Base-by-base conservation (phyloP, 1,140 invertebrate species). In the Neodiprion fabricii region DNA sequence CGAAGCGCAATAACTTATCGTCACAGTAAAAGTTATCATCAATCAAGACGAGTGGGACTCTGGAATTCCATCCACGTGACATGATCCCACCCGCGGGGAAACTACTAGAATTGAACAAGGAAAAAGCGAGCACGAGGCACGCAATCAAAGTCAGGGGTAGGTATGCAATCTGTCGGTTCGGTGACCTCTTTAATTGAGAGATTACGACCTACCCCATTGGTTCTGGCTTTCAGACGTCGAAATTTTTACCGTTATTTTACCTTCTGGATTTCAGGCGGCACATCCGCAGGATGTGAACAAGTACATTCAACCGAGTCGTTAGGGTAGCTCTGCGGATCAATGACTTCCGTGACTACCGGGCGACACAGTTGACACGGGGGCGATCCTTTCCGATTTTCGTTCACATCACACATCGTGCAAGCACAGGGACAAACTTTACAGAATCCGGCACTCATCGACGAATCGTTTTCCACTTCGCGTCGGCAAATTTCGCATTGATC, bases 401-500 rank as follows among this genome's bases (percentile, higher is more conserved):
- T 17, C 53, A 61, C 53, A 61, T 61, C 53, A 9, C 53, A 61
- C 53, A 17, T 61, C 9, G 53, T 17, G 53, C 53, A 61, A 61
- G 53, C 53, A 9, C 53, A 61, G 53, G 53, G 53, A 17, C 53
- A 61, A 61, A 61, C 53, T 12, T 12, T 61, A 1, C 53, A 61
- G 11, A 61, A 40, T 40, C 28, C 28, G 28, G 28, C 5, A 40
- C 28, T 40, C 28, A 5, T 40, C 28, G 28, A 5, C 5, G 5
- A 61, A 17, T 61, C 53, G 53, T 61, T 61, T 17, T 12, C 11
- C 53, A 17, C n/a, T 61, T 61, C 53, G 53, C 53, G 9, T 61
- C 53, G 53, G 53, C 53, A 61, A 61, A 61, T 61, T 61, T 61
- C 9, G 53, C 53, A 61, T 17, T 61, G 53, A 61, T 61, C 53